phyloP scores from a whole-genome alignment of 1,140 invertebrate species.

The Procambarus virginalis region DNA sequence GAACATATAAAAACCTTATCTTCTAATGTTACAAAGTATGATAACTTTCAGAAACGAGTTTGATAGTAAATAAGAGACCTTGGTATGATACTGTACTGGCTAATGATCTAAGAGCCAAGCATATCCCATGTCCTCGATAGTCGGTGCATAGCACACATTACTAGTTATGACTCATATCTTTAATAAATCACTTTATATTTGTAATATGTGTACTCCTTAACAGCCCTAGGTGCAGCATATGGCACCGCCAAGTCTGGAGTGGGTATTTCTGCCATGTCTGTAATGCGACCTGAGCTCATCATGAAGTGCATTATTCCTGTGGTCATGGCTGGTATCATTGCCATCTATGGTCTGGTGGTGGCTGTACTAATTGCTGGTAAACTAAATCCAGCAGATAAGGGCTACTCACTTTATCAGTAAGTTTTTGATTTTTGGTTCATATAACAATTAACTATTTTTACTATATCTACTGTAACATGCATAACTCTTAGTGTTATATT shows the following conservation, averaged over 20 bases:
- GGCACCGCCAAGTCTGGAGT: conserved; percentile 99
- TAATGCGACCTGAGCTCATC: conserved; percentile 99
- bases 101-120: too few species aligned
- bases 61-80: too few species aligned
- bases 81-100: too few species aligned
- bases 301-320: conserved; percentile 99
- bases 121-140: too few species aligned
- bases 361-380: conserved; percentile 95
- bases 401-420: conserved; percentile 49
- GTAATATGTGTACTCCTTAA: conserved; percentile 72
- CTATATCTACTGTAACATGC: too few species aligned
- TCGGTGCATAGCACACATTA: too few species aligned
- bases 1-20: too few species aligned
- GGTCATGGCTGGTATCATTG: conserved; percentile 99
- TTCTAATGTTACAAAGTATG: too few species aligned
- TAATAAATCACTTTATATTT: neutral
- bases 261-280: conserved; percentile 99
- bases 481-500: too few species aligned
- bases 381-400: conserved; percentile 1
- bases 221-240: conserved; percentile 98
- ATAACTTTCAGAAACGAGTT: too few species aligned
- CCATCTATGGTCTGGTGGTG: conserved; percentile 99
- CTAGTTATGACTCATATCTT: too few species aligned
- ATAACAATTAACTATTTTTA: too few species aligned
- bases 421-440: neutral